Conservation (phyloP, 2,888 invertebrate genomes). For the Amaurobius ferox region DNA sequence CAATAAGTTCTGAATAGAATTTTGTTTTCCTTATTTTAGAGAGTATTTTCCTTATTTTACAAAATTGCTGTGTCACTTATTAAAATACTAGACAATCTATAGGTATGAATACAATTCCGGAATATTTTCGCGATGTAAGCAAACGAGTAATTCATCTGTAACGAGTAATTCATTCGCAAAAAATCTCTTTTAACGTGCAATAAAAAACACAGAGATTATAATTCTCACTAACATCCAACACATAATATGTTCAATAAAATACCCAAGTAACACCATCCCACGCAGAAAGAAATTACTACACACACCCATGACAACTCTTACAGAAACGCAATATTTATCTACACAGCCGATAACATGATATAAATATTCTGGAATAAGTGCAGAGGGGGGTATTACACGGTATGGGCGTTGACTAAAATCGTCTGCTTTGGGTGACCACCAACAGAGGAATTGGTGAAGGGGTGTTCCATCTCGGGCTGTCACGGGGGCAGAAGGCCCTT, state of each 20-base stretch:
- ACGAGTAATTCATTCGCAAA: too few relatives aligned
- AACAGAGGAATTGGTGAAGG: conserved; percentile 45
- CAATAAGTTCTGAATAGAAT: too few relatives aligned
- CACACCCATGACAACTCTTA: not conserved
- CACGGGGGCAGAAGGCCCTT: not conserved
- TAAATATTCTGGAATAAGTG: not conserved
- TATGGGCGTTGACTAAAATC: conserved; percentile 50
- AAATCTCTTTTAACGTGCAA: too few relatives aligned
- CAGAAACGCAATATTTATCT: not conserved
- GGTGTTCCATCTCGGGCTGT: conserved; percentile 37
- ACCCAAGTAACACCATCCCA: not conserved
- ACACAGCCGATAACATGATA: not conserved
- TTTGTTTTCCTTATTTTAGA: too few relatives aligned
- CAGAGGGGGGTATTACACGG: conserved; percentile 17
- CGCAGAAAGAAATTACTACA: not conserved
- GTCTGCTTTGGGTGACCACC: conserved; percentile 24
- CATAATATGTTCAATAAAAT: not conserved
- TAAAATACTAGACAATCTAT: too few relatives aligned
- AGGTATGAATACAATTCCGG: too few relatives aligned
- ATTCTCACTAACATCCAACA: too few relatives aligned
- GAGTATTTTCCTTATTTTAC: too few relatives aligned
- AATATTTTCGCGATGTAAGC: too few relatives aligned
- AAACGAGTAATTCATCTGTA: too few relatives aligned
- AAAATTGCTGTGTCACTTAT: too few relatives aligned
- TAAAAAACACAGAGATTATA: too few relatives aligned